Base-by-base conservation (phyloP, 2,888 invertebrate genomes). In the Cremastinae sp. region DNA sequence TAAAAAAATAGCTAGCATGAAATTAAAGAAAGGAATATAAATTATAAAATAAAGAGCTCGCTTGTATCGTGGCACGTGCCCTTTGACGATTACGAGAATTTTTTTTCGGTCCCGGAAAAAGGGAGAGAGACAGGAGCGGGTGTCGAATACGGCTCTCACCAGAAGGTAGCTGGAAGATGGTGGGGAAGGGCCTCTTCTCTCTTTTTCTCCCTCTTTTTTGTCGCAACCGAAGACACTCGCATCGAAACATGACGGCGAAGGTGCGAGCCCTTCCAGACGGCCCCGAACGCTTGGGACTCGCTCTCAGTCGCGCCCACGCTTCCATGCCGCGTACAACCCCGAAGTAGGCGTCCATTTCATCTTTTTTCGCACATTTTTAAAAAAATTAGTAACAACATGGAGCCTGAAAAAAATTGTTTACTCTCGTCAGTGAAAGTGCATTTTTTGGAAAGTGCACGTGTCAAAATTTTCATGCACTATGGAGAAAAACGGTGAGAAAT, bases 271-370 rank as follows among this genome's bases (percentile, higher is more conserved):
- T 55, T 75, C 49, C 74, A 79, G 72, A 65, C 76, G 68, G 62
- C 22, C 59, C 58, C 51, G n/a, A 47, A 7, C 41, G 76, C 74
- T 74, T 70, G 77, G 74, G 77, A 74, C 74, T 61, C 75, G 74
- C 62, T 73, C 58, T 85, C 86, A 86, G 87, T 87, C 77, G 82
- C 85, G 75, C 85, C 84, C 84, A 85, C 85, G 85, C 86, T 78
- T 78, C 74, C 80, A 59, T 61, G 3, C 47, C 5, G 81, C 35
- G 22, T 76, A 79, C 77, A 70, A 75, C 78, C 66, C 61, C 59
- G 55, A 58, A 35, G 28, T 62, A 49, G 88, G 22, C 47, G 10
- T 9, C 49, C 66, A 41, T 22, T 20, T 14, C 43, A 7, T 28
- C 28, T 47, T 41, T 1, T 20, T 22, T 41, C 28, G 18, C 8